Percentiles rank a stretch among this genome's conserved stretches.
Conservation (phyloP, 2,888 invertebrate species). For the Hydropsyche betteni region DNA sequence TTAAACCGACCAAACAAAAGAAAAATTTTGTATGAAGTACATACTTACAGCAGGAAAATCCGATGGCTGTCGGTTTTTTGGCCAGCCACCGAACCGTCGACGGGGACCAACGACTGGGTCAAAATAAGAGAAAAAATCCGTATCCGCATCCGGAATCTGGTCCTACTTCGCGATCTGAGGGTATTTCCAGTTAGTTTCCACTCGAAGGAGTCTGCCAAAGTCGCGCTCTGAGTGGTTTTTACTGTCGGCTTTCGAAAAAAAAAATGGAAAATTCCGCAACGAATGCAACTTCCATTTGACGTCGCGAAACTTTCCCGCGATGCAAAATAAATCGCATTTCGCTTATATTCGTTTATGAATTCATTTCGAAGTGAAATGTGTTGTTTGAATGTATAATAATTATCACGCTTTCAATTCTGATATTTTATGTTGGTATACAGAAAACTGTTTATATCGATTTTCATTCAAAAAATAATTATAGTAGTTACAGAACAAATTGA, state of each 20-base stretch:
- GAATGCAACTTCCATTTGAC: background rate
- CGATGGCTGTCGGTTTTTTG: too few relatives aligned
- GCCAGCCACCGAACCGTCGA: background rate
- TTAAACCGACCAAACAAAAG: background rate
- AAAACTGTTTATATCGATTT: too few relatives aligned
- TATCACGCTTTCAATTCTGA: too few relatives aligned
- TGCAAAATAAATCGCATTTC: too few relatives aligned
- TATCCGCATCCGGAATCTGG: conserved; percentile 9
- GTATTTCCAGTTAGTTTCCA: conserved; percentile 27
- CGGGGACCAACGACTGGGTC: background rate
- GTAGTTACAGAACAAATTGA: too few relatives aligned
- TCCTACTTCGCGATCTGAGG: conserved; percentile 22
- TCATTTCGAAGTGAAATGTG: too few relatives aligned
- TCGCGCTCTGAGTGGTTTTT: conserved; percentile 43
- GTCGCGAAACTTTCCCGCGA: background rate
- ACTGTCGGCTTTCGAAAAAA: conserved; percentile 42
- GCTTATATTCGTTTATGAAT: too few relatives aligned
- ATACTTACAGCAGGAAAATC: too few relatives aligned
- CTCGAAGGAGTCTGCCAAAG: conserved; percentile 27
- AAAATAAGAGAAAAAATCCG: background rate
- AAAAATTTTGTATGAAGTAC: too few relatives aligned
- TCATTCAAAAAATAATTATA: too few relatives aligned
- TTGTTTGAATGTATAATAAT: too few relatives aligned
- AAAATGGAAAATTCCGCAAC: background rate
- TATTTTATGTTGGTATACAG: too few relatives aligned